A percentile compares a stretch with the other conserved stretches of the same genome.
Conservation (phyloP, 2,888 invertebrate species). For the Machimus atricapillus region DNA sequence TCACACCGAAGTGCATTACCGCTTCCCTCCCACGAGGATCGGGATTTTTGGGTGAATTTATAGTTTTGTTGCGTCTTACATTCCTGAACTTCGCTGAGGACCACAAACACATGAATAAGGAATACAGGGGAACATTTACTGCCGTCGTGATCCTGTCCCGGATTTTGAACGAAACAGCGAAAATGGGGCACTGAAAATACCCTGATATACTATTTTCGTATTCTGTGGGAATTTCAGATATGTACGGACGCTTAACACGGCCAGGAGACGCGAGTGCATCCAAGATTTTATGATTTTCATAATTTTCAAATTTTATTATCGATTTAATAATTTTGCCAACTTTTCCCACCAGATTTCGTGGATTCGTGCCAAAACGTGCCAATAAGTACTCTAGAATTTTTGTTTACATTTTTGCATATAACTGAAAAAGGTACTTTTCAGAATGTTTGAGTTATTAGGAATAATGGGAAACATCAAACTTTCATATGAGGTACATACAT, state of each 20-base stretch:
- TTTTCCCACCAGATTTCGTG: neutral
- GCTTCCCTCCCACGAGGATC: conserved; percentile 16
- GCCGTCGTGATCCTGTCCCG: conserved; percentile 18
- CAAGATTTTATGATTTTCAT: conserved; percentile 23
- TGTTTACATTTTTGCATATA: neutral
- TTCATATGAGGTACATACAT: neutral
- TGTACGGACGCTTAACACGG: conserved; percentile 4
- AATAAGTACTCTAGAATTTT: neutral
- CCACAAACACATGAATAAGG: conserved; percentile 3
- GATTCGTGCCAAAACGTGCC: neutral
- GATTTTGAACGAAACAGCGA: conserved; percentile 7
- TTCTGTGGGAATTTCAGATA: neutral
- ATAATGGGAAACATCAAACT: neutral
- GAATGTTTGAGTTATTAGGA: neutral
- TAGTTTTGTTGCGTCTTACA: conserved; percentile 33
- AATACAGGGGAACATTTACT: conserved; percentile 10
- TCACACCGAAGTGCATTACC: conserved; percentile 31
- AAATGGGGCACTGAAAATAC: neutral
- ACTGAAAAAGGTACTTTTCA: neutral
- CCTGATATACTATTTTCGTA: conserved; percentile 4
- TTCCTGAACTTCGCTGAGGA: conserved; percentile 18
- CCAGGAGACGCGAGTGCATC: neutral
- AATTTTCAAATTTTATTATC: neutral
- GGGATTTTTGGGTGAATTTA: conserved; percentile 36
- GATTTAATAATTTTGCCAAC: conserved; percentile 8